Base-by-base conservation (phyloP, 2,888 invertebrate genomes). In the Drosophila neotestacea region DNA sequence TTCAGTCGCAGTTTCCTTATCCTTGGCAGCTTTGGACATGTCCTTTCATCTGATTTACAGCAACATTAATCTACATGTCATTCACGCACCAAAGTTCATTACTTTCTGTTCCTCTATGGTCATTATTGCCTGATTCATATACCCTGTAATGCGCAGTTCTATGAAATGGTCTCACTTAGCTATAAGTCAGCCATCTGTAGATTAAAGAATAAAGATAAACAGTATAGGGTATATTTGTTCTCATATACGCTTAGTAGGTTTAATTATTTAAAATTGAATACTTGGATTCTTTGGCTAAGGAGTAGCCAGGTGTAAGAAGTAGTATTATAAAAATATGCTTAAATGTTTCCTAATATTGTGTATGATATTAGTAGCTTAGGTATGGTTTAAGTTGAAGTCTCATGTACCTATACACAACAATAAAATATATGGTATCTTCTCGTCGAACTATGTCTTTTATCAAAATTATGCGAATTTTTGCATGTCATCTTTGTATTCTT, bases 11-110 rank as follows among this genome's bases (percentile, higher is more conserved):
- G 41, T 27, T 44, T 44, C 13, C 13, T 22, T 44, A 27, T 44
- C 22, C 38, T 58, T n/a, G 47, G n/a, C 13, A 32, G 32, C 48
- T 41, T 32, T 50, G 22, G 39, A 50, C 48, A 50, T 48, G 48
- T 60, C 50, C 50, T 60, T 60, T 60, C 60, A 50, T 32, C 50
- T 22, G 32, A 42, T 51, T 44, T n/a, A 10, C 34, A 28, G 42
- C 6, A 61, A 46, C 61, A 61, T 61, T 61, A 61, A 61, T 61
- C 61, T 61, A 61, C 61, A 61, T 61, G 61, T 61, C 61, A 61
- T 60, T 48, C 48, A 50, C 59, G 36, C 28, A 51, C 28, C 42
- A 38, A 42, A 52, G 61, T 36, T 61, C 52, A 52, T 61, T 61
- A 61, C 61, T 46, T 61, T 46, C 36, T 44, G 44, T 38, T 42